These are phyloP conservation scores for Drosophila prosaltans DNA, from an alignment of 1,140 invertebrate genomes.

Conservation along the genomic window DNA sequence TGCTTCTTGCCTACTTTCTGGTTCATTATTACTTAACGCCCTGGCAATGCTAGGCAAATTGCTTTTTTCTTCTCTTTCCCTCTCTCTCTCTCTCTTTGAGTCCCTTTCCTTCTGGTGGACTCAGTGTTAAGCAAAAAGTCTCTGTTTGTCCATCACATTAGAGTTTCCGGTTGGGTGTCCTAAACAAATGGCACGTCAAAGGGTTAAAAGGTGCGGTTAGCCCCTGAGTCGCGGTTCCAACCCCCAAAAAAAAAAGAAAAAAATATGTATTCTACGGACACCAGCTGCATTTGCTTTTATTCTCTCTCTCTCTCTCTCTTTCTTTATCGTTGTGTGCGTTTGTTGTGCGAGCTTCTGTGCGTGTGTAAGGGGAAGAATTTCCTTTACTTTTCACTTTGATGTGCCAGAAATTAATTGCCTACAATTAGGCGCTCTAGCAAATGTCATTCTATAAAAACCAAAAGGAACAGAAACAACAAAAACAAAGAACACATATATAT, in stretches of 20 bases:
- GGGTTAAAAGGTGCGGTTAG: constrained; percentile 81
- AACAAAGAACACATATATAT: too few relatives aligned
- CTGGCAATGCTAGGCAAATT: constrained; percentile 73
- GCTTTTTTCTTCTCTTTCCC: constrained; percentile 47
- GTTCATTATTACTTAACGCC: constrained; percentile 79
- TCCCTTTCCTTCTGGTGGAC: constrained; percentile 29
- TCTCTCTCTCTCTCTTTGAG: constrained; percentile 53
- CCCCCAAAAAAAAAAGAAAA: constrained; percentile 49
- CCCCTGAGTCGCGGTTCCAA: constrained; percentile 55
- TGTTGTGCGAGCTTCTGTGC: background rate
- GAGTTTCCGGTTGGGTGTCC: constrained; percentile 61
- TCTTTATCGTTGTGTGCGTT: background rate
- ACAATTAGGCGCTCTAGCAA: constrained; percentile 79
- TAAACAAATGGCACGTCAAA: constrained; percentile 65
- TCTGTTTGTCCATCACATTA: constrained; percentile 67
- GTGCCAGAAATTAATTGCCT: constrained; percentile 83
- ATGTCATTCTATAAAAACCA: constrained; percentile 64
- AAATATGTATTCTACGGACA: constrained; percentile 46
- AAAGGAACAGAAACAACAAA: background rate
- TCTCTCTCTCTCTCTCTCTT: too few relatives aligned
- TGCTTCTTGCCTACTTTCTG: constrained; percentile 53
- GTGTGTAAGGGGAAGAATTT: constrained; percentile 19
- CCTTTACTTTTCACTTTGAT: constrained; percentile 71
- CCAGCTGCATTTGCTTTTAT: constrained; percentile 73
- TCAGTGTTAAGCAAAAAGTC: constrained; percentile 19